Evolutionary conservation across 2,888 invertebrate species (phyloP).

Genomic region (Oscheius sp.): DNA sequence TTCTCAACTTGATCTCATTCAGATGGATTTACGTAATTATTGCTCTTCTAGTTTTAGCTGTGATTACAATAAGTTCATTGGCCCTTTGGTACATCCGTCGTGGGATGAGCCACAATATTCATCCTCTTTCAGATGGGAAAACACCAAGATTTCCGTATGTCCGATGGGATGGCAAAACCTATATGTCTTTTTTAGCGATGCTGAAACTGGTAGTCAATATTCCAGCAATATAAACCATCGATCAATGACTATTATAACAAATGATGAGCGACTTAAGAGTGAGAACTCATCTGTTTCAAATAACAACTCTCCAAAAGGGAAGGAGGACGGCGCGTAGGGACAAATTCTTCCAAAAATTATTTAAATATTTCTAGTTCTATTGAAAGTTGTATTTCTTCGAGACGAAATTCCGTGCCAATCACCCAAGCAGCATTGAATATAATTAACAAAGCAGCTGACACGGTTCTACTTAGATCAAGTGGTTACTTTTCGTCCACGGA

Average conservation of each 20-base stretch:
- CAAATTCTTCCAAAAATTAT: background rate
- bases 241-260: slow-evolving; percentile 7
- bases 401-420: slow-evolving; percentile 14
- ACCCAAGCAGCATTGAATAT: slow-evolving; percentile 3
- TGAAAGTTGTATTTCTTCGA: background rate
- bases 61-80: background rate
- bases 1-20: background rate
- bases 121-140: slow-evolving; percentile 15
- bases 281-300: background rate
- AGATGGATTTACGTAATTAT: slow-evolving; percentile 41
- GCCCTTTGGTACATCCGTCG: slow-evolving; percentile 20
- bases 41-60: slow-evolving; percentile 21
- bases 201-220: background rate
- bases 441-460: slow-evolving; percentile 13
- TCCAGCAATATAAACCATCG: slow-evolving; percentile 10
- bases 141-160: background rate
- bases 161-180: background rate
- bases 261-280: background rate
- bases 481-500: slow-evolving; percentile 19
- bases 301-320: background rate
- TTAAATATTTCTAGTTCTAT: background rate
- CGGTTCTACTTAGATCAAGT: slow-evolving; percentile 10
- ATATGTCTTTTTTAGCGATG: background rate
- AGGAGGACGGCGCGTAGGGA: background rate
- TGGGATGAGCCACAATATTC: slow-evolving; percentile 14